phyloP scores from a whole-genome alignment of 2,113 vertebrate genomes.

The Amazona vittata region DNA sequence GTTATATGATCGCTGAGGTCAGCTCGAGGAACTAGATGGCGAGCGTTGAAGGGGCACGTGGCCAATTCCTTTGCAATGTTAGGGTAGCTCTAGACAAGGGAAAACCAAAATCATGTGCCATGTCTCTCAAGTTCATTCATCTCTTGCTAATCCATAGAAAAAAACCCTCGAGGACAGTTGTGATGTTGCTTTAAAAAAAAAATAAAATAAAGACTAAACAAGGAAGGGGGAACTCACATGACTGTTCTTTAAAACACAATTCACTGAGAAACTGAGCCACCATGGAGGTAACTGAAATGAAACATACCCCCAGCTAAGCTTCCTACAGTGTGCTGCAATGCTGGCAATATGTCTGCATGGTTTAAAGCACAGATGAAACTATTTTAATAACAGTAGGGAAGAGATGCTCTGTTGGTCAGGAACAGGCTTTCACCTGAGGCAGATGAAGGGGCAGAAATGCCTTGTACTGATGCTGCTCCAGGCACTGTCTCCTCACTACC shows the following conservation, averaged over 20 bases:
- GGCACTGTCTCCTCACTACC: background rate
- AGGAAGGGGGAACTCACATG: background rate
- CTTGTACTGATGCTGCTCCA: background rate
- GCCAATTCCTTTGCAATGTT: conserved; percentile 32
- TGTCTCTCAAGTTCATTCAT: background rate
- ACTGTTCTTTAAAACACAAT: background rate
- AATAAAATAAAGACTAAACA: background rate
- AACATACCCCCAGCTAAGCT: background rate
- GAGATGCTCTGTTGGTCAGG: background rate
- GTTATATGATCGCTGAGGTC: background rate
- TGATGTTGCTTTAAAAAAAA: background rate
- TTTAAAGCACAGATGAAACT: background rate
- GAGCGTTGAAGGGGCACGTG: conserved; percentile 38
- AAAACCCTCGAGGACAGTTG: background rate
- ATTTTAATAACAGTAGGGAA: background rate
- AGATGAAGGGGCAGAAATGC: background rate
- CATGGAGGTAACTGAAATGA: background rate
- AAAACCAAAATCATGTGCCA: background rate
- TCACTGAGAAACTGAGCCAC: background rate
- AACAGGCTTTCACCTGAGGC: background rate
- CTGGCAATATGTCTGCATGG: background rate
- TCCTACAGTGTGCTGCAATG: background rate
- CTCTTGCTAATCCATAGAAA: background rate
- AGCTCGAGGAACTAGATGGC: background rate
- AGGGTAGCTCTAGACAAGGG: conserved; percentile 21